These are phyloP conservation scores for Drosophila fulvimacula DNA, from an alignment of 2,888 invertebrate species.

Conservation along the genomic window DNA sequence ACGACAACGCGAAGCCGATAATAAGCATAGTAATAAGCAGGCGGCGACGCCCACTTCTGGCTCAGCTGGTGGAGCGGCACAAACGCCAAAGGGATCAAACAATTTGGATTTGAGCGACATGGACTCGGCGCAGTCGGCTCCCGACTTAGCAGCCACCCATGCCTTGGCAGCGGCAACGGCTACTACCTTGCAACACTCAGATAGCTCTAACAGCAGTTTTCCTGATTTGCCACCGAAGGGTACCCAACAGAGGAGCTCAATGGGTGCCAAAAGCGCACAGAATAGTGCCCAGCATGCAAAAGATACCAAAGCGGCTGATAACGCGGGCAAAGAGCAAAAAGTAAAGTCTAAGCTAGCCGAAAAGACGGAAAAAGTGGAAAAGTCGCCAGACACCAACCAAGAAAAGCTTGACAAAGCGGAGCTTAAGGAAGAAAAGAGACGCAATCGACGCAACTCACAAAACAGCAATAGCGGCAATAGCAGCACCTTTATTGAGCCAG, in stretches of 20 bases:
- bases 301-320: constrained; percentile 32
- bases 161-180: constrained; percentile 60
- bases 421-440: constrained; percentile 87
- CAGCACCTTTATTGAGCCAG: constrained; percentile 84
- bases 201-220: constrained; percentile 84
- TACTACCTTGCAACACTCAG: constrained; percentile 78
- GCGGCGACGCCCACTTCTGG: constrained; percentile 6
- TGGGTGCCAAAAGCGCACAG: constrained; percentile 35
- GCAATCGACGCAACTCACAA: constrained; percentile 76
- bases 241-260: constrained; percentile 48
- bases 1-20: constrained; percentile 55
- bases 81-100: constrained; percentile 47
- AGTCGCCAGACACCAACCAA: constrained; percentile 77
- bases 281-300: constrained; percentile 38
- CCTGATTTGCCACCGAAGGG: constrained; percentile 81
- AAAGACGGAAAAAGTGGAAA: constrained; percentile 86
- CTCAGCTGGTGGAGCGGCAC: constrained; percentile 20
- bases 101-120: constrained; percentile 81
- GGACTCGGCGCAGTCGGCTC: constrained; percentile 79
- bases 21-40: constrained; percentile 43
- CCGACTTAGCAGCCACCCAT: constrained; percentile 69
- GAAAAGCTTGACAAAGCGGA: constrained; percentile 86
- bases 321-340: constrained; percentile 57
- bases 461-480: constrained; percentile 57
- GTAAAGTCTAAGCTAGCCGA: constrained; percentile 81